A percentile compares a stretch with the other conserved stretches of the same genome.
Evolutionary conservation across 1,140 invertebrate genomes (phyloP).

Genomic region (Agraylea sexmaculata): DNA sequence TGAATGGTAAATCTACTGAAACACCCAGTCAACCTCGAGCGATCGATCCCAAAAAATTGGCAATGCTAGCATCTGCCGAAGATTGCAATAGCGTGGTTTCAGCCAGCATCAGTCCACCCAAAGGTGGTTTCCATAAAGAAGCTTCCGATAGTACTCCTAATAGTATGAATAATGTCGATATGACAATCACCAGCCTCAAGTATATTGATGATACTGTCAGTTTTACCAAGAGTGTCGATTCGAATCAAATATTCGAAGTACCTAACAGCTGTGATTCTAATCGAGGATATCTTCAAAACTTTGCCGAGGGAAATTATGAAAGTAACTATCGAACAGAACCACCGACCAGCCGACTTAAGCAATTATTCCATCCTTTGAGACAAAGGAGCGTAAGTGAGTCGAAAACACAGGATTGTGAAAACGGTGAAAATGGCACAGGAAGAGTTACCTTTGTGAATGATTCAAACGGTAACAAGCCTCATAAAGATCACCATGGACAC

Average conservation of each 20-base stretch:
- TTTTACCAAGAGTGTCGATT: conserved; percentile 38
- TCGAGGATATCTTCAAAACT: conserved; percentile 34
- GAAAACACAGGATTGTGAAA: neutral
- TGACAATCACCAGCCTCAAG: conserved; percentile 46
- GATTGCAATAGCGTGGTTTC: conserved; percentile 37
- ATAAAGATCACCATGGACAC: conserved; percentile 10
- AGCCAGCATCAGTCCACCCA: conserved; percentile 35
- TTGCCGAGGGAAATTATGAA: conserved; percentile 30
- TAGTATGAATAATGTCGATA: conserved; percentile 42
- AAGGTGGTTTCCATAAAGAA: conserved; percentile 28
- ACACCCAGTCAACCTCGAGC: conserved; percentile 6
- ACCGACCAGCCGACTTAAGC: conserved; percentile 14
- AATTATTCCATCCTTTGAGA: conserved; percentile 15
- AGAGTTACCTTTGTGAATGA: neutral
- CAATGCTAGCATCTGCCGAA: conserved; percentile 36
- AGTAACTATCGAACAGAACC: conserved; percentile 13
- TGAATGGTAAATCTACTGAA: conserved; percentile 5
- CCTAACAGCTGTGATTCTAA: conserved; percentile 37
- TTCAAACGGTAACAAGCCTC: conserved; percentile 11
- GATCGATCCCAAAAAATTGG: conserved; percentile 27
- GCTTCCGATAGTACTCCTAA: conserved; percentile 16
- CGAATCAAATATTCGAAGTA: conserved; percentile 33
- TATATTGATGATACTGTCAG: conserved; percentile 45
- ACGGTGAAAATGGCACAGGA: conserved; percentile 4
- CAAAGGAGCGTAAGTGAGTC: neutral